Percentiles rank a stretch among this genome's conserved stretches.
These are phyloP conservation scores for Cryptocephalus primarius DNA, from an alignment of 2,888 invertebrate genomes.

Conservation along the genomic window DNA sequence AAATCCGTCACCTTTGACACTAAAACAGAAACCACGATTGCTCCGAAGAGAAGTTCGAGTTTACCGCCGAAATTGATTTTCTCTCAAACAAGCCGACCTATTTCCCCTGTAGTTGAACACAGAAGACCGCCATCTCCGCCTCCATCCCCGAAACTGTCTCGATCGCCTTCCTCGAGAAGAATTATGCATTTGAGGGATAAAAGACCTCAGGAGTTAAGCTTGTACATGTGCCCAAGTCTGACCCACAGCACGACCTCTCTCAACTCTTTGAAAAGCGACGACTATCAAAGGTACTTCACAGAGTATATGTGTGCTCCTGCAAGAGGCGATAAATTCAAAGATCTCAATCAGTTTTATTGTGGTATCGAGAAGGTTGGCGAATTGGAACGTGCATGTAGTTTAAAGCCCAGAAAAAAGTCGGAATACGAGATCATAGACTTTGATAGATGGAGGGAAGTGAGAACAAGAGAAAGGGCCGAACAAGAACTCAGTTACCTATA, in stretches of 20 bases:
- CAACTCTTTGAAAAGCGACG: slow-evolving; percentile 43
- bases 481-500: slow-evolving; percentile 70
- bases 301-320: slow-evolving; percentile 54
- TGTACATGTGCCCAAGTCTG: slow-evolving; percentile 25
- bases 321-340: slow-evolving; percentile 70
- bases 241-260: slow-evolving; percentile 39
- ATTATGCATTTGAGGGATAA: slow-evolving; percentile 20
- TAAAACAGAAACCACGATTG: background rate
- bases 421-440: slow-evolving; percentile 78
- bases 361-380: slow-evolving; percentile 77
- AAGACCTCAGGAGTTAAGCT: slow-evolving; percentile 10
- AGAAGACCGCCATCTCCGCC: slow-evolving; percentile 11
- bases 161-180: slow-evolving; percentile 24
- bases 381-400: slow-evolving; percentile 65
- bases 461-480: slow-evolving; percentile 70
- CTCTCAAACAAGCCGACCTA: slow-evolving; percentile 20
- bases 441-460: slow-evolving; percentile 74
- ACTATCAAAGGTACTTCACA: slow-evolving; percentile 56
- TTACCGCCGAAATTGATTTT: slow-evolving; percentile 39
- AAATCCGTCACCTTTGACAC: slow-evolving; percentile 46
- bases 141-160: slow-evolving; percentile 17
- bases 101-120: slow-evolving; percentile 22
- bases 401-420: slow-evolving; percentile 59
- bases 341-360: slow-evolving; percentile 74
- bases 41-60: slow-evolving; percentile 37